These are phyloP conservation scores for Heliocidaris erythrogramma DNA, from an alignment of 35 echinoderm and acorn worm species.

Conservation along the genomic window DNA sequence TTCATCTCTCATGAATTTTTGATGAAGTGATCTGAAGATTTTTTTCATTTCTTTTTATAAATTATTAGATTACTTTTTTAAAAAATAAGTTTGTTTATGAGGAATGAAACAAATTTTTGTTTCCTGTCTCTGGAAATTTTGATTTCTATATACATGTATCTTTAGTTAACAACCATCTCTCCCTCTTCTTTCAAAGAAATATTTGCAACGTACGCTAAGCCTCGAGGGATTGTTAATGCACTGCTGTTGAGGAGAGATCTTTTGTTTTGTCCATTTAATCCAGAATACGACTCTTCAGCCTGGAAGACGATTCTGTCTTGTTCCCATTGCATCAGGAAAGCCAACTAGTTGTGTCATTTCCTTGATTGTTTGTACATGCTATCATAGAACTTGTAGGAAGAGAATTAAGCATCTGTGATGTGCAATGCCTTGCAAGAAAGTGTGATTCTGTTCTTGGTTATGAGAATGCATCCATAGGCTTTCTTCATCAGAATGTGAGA, in stretches of 20 bases:
- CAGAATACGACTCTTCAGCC: slow-evolving; percentile 30
- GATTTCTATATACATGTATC: slow-evolving; percentile 18
- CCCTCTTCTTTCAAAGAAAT: neutral
- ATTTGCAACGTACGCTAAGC: neutral
- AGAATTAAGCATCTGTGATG: neutral
- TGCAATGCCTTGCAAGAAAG: neutral
- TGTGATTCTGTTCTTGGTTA: neutral
- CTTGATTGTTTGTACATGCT: neutral
- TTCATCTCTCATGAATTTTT: neutral
- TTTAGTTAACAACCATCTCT: neutral
- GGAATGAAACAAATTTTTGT: neutral
- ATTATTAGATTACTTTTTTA: neutral
- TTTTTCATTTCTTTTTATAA: neutral
- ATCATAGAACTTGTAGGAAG: neutral
- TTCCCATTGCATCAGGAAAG: neutral
- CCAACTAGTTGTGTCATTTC: neutral
- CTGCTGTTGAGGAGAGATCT: neutral
- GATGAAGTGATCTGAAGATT: neutral
- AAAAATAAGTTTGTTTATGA: neutral
- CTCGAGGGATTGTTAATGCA: slow-evolving; percentile 44
- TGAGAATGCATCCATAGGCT: neutral
- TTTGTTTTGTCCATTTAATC: slow-evolving; percentile 32
- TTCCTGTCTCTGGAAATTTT: neutral
- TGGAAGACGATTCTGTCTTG: neutral
- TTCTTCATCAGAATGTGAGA: slow-evolving; percentile 22